A percentile compares a stretch with the other conserved stretches of the same genome.
phyloP scores from a whole-genome alignment of 2,113 vertebrate genomes.

The Anoura caudifer region DNA sequence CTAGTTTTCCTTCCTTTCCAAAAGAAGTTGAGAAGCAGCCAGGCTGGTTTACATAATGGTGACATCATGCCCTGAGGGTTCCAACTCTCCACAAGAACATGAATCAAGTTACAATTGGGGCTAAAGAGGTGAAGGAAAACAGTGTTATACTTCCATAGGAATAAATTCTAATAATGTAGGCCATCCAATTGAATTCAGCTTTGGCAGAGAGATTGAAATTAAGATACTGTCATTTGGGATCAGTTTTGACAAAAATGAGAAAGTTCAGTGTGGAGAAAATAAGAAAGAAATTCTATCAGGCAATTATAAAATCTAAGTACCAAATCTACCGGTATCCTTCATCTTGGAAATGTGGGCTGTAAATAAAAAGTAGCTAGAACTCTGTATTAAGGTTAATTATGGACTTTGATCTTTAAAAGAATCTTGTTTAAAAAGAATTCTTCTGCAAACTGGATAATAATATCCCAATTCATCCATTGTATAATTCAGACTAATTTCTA shows the following conservation, averaged over 20 bases:
- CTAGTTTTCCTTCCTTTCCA: background rate
- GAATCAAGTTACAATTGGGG: background rate
- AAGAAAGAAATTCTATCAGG: background rate
- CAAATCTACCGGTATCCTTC: background rate
- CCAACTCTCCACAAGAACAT: background rate
- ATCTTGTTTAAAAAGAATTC: conserved; percentile 18
- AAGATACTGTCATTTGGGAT: background rate
- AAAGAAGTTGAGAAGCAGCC: background rate
- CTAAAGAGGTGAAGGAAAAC: background rate
- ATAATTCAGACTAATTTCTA: conserved; percentile 24
- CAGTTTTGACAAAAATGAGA: conserved; percentile 23
- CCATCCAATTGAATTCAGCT: background rate
- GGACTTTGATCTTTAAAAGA: background rate
- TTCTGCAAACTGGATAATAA: background rate
- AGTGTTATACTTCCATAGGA: background rate
- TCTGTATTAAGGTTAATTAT: background rate
- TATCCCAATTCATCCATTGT: background rate
- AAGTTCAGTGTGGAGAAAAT: conserved; percentile 28
- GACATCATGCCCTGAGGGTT: background rate
- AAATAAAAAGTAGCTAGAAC: background rate
- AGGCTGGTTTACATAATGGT: background rate
- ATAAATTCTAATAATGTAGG: background rate
- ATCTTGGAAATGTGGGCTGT: background rate
- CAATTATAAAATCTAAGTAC: background rate
- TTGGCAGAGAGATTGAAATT: conserved; percentile 16